Conservation (phyloP, 2,113 vertebrate genomes). For the Rhegmatorhina hoffmannsi region DNA sequence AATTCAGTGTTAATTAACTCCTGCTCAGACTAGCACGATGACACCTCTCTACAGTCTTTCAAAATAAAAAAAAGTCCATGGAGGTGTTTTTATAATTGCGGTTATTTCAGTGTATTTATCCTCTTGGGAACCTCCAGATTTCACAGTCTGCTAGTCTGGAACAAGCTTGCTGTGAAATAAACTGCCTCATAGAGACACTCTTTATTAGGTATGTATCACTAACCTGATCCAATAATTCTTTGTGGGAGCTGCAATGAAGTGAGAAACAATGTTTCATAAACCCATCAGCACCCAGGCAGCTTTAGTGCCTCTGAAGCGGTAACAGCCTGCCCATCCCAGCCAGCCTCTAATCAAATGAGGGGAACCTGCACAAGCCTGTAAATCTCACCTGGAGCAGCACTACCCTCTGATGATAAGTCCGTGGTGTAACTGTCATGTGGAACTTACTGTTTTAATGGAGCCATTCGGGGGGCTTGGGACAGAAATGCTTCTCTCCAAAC, state of each 20-base stretch:
- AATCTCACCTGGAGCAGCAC: conserved; percentile 36
- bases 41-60: neutral
- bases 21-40: neutral
- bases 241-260: conserved; percentile 59
- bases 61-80: neutral
- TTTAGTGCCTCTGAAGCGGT: conserved; percentile 48
- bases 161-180: conserved; percentile 53
- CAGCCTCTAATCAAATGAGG: conserved; percentile 57
- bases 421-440: neutral
- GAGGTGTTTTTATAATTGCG: conserved; percentile 30
- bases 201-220: conserved; percentile 63
- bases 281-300: conserved; percentile 54
- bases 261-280: conserved; percentile 71
- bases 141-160: conserved; percentile 50
- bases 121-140: conserved; percentile 41
- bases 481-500: neutral
- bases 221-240: conserved; percentile 60
- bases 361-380: neutral
- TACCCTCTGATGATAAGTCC: neutral
- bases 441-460: neutral
- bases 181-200: conserved; percentile 44
- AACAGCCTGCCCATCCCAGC: conserved; percentile 32
- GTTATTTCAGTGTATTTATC: conserved; percentile 55
- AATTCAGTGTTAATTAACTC: neutral
- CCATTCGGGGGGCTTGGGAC: neutral